Evolutionary conservation across 2,113 vertebrate genomes (phyloP), one percentile per base, ranked within the genome.

Genomic region (Ailuropoda melanoleuca): DNA sequence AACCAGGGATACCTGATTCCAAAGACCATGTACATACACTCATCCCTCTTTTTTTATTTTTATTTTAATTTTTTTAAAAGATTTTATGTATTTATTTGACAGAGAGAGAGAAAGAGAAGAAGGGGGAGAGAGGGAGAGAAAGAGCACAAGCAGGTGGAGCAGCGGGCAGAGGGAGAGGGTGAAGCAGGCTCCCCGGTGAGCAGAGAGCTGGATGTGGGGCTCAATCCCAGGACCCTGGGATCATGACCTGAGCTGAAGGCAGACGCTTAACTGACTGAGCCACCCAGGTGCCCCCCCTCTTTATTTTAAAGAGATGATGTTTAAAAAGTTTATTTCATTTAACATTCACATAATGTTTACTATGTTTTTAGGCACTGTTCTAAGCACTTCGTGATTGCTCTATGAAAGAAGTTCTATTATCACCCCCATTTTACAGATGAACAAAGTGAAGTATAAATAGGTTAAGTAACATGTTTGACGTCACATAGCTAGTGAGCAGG

Each of bases 261-360:
- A 64, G 29, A 64, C 14, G 62, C 29, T 31, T 31, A 64, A 64
- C 62, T 62, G 29, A 64, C 60, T 64, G 29, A 64, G 31, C 62
- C 62, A 64, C 62, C 62, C 62, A 64, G 62, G 13, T 13, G 2
- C 31, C 29, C 6, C 29, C 29, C 62, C 10, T 31, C 43, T 90
- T 92, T 56, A 85, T 93, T 77, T 90, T 93, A 98, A 87, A 93
- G 56, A 96, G 37, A 74, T 58, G 78, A 93, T 84, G n/a, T 75
- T 91, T 78, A 64, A 84, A 84, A 93, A 82, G 19, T 90, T 24
- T 50, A 74, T 90, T 21, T 91, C 58, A 88, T 18, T 77, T 84
- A 93, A 66, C 13, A 93, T 9, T 68, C 29, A 37, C 21, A 26
- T 58, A 80, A 74, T 75, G 37, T 97, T 86, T 56, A 68, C 53